These are phyloP conservation scores for Caenorhabditis latens DNA, from an alignment of 1,140 invertebrate genomes.

Conservation along the genomic window DNA sequence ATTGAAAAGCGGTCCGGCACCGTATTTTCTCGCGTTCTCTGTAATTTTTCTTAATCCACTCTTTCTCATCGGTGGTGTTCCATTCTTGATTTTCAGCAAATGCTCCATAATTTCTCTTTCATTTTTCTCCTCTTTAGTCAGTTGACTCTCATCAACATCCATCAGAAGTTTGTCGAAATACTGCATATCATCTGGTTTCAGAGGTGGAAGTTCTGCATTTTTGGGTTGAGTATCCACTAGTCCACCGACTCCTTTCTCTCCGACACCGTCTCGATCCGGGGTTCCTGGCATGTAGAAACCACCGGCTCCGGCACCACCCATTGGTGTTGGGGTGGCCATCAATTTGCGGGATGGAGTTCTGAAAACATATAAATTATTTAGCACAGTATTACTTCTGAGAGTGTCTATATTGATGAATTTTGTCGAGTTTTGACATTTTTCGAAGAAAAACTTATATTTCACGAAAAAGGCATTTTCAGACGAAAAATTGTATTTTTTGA, in stretches of 20 bases:
- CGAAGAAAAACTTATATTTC: no score
- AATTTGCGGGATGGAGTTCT: conserved; percentile 95
- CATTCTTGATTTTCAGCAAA: conserved; percentile 98
- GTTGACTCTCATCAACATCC: conserved; percentile 93
- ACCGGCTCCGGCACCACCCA: conserved; percentile 85
- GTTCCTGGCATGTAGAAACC: conserved; percentile 93
- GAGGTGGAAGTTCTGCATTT: conserved; percentile 91
- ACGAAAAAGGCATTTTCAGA: no score
- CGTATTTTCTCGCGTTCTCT: conserved; percentile 97
- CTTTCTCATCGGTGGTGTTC: conserved; percentile 98
- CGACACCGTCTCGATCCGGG: conserved; percentile 78
- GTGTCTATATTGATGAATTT: no score
- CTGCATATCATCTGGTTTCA: conserved; percentile 99
- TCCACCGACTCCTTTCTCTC: conserved; percentile 79
- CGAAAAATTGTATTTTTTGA: no score
- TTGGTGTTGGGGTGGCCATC: conserved; percentile 96
- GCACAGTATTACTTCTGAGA: no score
- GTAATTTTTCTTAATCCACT: conserved; percentile 92
- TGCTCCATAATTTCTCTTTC: conserved; percentile 99
- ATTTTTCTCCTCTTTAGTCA: conserved; percentile 89
- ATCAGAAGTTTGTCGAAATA: conserved; percentile 98
- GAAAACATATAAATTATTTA: conserved; percentile 65
- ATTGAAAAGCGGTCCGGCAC: conserved; percentile 97
- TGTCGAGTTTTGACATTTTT: no score
- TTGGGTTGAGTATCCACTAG: conserved; percentile 97